Percentiles rank a stretch among this genome's conserved stretches.
These are phyloP conservation scores for Melieria crassipennis DNA, from an alignment of 2,888 invertebrate species.

Conservation along the genomic window DNA sequence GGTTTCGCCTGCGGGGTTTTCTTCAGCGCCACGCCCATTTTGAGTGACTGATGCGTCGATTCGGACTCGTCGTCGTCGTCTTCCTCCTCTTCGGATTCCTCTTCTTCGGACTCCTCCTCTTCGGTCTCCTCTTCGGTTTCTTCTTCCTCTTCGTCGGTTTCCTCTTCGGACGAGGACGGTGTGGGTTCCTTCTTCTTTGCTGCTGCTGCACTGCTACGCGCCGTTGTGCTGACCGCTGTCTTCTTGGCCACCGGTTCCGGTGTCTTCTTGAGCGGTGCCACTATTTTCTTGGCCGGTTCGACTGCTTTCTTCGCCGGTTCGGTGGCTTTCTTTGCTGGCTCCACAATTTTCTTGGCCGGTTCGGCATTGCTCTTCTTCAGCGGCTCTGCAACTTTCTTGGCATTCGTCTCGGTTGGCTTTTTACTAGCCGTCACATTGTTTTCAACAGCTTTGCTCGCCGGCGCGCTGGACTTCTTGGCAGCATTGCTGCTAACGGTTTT, in stretches of 20 bases:
- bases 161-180: conserved; percentile 54
- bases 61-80: conserved; percentile 33
- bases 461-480: conserved; percentile 46
- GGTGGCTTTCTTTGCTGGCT: conserved; percentile 42
- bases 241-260: conserved; percentile 47
- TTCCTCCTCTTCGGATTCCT: conserved; percentile 44
- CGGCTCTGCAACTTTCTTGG: conserved; percentile 33
- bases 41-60: conserved; percentile 20
- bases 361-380: conserved; percentile 44
- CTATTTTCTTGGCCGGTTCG: conserved; percentile 46
- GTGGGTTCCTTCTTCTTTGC: conserved; percentile 61
- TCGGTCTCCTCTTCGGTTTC: conserved; percentile 36
- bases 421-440: conserved; percentile 34
- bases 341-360: conserved; percentile 33
- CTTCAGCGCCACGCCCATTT: conserved; percentile 12
- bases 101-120: conserved; percentile 46
- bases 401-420: conserved; percentile 30
- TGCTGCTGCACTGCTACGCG: conserved; percentile 18
- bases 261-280: conserved; percentile 39
- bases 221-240: conserved; percentile 17
- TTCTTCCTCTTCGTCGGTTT: conserved; percentile 47
- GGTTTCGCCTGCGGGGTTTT: conserved; percentile 52
- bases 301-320: conserved; percentile 42
- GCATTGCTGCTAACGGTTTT: conserved; percentile 24
- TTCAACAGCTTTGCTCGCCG: conserved; percentile 31